Evolutionary conservation across 1,140 invertebrate species (phyloP), one percentile per base, ranked within the genome.

Genomic region (Diorhabda elongata): DNA sequence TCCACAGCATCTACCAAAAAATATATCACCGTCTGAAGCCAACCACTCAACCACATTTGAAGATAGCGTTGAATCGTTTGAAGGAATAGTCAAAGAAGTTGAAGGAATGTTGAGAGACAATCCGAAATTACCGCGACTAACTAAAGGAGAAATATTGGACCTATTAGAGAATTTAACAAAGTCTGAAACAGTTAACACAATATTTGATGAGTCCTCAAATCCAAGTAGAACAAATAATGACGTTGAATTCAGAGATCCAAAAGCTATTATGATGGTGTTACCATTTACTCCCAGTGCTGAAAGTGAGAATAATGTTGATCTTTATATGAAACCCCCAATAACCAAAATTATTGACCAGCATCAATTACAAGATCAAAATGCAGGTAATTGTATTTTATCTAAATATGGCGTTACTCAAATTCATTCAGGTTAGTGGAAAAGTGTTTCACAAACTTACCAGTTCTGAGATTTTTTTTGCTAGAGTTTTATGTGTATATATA

Each of bases 51-150:
- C 26, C 26, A 26, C 26, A 26, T 26, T 26, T 26, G 26, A 26
- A 26, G 26, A 26, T 26, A 26, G 26, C 26, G 26, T 26, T 26
- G 26, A 26, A 26, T 52, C 47, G 6, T 44, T 85, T n/a, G 85
- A 85, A 70, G 78, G 81, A 44, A 87, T 86, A 2, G 82, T 87
- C 41, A 78, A 83, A n/a, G 83, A 86, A 71, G 86, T 88, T 3
- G 84, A 87, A 64, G 79, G 77, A 52, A 77, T 87, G 44, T 76
- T 87, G 3, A 73, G 77, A n/a, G 71, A 74, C 4, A 81, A 87
- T 72, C 79, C 85, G 4, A 79, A 72, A 3, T 71, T 88, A n/a
- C 87, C 87, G 2, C 78, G 82, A 3, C 76, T 88, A 11, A 84
- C 80, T 3, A 76, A 84, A 52, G 78, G 78, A 0, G 84, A 88